Conservation (phyloP, 35 echinoderm and acorn worm species). For the Apostichopus parvimensis region DNA sequence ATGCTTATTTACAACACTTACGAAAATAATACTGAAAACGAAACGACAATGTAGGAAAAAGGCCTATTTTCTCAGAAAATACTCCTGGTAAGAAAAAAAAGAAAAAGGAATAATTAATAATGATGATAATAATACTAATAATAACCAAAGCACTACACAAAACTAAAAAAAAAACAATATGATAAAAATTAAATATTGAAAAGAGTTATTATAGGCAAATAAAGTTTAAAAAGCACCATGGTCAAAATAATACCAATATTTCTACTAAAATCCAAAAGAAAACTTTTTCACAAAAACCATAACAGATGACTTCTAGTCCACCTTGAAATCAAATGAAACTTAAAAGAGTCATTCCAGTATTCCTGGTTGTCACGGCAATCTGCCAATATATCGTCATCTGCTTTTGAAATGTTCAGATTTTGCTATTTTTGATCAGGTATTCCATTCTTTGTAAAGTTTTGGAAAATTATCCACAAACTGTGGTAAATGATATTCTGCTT, state of each 20-base stretch:
- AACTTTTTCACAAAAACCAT: too few relatives aligned
- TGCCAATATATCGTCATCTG: too few relatives aligned
- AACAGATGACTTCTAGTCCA: too few relatives aligned
- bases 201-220: background rate
- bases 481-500: too few relatives aligned
- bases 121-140: background rate
- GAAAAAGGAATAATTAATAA: too few relatives aligned
- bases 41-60: conserved; percentile 11
- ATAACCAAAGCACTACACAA: conserved; percentile 2
- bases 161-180: conserved; percentile 5
- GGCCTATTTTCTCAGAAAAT: background rate
- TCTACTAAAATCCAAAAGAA: background rate
- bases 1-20: conserved; percentile 47
- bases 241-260: background rate
- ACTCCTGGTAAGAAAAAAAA: background rate
- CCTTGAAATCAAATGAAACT: too few relatives aligned
- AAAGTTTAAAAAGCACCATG: conserved; percentile 10
- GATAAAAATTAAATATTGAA: conserved; percentile 14
- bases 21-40: conserved; percentile 3
- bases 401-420: too few relatives aligned
- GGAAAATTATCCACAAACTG: too few relatives aligned
- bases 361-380: too few relatives aligned
- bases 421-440: too few relatives aligned
- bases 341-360: too few relatives aligned
- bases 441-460: too few relatives aligned